phyloP scores from a whole-genome alignment of 2,888 invertebrate species.

The Acleris literana region DNA sequence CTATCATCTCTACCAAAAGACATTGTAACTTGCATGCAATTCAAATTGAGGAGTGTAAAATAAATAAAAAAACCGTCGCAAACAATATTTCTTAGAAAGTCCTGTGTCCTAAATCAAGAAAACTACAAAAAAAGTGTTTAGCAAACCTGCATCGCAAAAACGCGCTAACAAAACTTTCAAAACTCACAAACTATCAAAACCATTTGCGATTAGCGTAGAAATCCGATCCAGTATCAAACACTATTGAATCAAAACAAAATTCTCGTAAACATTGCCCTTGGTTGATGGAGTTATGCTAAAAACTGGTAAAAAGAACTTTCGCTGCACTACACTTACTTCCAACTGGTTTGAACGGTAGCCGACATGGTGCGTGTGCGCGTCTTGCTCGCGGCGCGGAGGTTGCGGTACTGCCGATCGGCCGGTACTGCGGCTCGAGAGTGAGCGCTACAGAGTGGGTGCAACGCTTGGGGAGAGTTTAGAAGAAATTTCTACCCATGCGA shows the following conservation, averaged over 20 bases:
- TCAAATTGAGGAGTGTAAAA: no score
- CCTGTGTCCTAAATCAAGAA: background rate
- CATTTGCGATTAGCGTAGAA: constrained; percentile 7
- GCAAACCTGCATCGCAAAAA: constrained; percentile 2
- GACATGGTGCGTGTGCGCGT: constrained; percentile 57
- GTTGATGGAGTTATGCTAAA: constrained; percentile 1
- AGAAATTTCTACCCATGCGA: background rate
- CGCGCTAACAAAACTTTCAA: constrained; percentile 15
- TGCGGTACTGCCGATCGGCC: constrained; percentile 17
- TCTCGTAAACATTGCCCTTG: constrained; percentile 3
- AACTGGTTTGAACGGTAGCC: constrained; percentile 69
- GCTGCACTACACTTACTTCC: constrained; percentile 67
- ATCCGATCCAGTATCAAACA: no score
- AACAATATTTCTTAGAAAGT: no score
- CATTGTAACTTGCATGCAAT: no score
- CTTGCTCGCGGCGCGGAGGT: constrained; percentile 39
- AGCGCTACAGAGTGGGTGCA: constrained; percentile 8
- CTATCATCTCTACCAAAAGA: no score
- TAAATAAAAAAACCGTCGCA: no score
- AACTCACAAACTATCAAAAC: constrained; percentile 14
- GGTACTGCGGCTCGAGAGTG: background rate
- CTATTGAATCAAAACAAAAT: no score
- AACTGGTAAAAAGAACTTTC: constrained; percentile 53
- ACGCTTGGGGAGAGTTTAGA: background rate
- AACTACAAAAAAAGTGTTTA: background rate